Evolutionary conservation across 2,113 vertebrate genomes (phyloP).

Genomic region (Zosterops pallidus): DNA sequence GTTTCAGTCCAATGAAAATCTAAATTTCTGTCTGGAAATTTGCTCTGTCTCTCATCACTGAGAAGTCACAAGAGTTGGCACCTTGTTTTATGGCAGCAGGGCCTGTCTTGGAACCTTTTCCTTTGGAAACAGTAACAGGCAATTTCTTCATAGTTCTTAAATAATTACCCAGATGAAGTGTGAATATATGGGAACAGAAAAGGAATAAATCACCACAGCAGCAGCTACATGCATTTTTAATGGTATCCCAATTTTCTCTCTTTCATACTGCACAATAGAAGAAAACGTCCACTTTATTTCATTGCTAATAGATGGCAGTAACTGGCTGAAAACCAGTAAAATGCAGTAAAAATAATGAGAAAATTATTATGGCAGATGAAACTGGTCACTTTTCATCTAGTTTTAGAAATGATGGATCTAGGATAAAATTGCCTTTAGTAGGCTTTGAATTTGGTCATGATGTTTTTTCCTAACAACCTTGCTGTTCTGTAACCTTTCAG

Average conservation of each 20-base stretch:
- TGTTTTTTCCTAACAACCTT: neutral
- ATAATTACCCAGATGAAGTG: neutral
- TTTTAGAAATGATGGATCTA: neutral
- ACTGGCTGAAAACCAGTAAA: neutral
- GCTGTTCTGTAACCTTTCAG: neutral
- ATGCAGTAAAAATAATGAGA: slow-evolving; percentile 6
- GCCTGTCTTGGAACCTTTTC: neutral
- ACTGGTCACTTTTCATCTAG: neutral
- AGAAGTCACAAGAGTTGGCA: neutral
- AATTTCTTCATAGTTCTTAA: neutral
- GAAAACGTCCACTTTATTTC: slow-evolving; percentile 24
- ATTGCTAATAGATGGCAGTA: neutral
- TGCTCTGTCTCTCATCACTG: neutral
- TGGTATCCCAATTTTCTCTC: neutral
- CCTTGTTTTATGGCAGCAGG: neutral
- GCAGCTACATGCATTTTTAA: neutral
- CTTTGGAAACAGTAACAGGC: neutral
- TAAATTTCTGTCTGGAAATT: neutral
- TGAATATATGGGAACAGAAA: neutral
- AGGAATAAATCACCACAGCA: slow-evolving; percentile 10
- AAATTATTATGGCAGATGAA: neutral
- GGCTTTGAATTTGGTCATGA: neutral
- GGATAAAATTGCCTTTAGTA: neutral
- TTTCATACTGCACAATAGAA: neutral
- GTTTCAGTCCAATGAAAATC: neutral